These are phyloP conservation scores for Brachyalestes nurse DNA, from an alignment of 2,797 vertebrate genomes.

Conservation along the genomic window DNA sequence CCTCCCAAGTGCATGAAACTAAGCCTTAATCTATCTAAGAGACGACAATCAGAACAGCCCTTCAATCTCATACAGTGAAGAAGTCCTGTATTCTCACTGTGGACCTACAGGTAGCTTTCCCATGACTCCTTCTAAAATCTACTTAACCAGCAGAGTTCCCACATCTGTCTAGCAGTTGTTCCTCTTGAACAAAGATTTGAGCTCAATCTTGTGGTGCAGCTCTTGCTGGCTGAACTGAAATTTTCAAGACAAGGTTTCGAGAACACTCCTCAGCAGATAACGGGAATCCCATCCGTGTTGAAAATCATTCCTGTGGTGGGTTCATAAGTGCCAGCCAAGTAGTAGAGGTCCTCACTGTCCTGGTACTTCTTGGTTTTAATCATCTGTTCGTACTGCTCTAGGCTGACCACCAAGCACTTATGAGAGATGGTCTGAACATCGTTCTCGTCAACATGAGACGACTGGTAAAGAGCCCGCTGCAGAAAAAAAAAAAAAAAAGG, in stretches of 20 bases:
- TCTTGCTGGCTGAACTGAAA: conserved; percentile 12
- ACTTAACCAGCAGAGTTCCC: conserved; percentile 17
- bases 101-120: background rate
- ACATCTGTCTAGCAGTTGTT: conserved; percentile 36
- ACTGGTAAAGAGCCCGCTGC: conserved; percentile 97
- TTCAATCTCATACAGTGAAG: conserved; percentile 17
- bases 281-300: conserved; percentile 95
- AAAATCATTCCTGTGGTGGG: conserved; percentile 99
- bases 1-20: conserved; percentile 28
- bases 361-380: conserved; percentile 96
- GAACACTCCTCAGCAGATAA: conserved; percentile 86
- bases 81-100: background rate
- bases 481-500: background rate
- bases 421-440: conserved; percentile 99
- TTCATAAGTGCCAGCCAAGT: conserved; percentile 97
- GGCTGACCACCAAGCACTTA: conserved; percentile 96
- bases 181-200: conserved; percentile 15
- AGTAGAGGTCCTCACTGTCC: conserved; percentile 98
- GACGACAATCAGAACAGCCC: conserved; percentile 25
- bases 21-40: conserved; percentile 1
- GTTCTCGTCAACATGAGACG: conserved; percentile 97
- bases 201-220: conserved; percentile 11
- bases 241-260: background rate
- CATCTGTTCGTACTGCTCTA: conserved; percentile 98
- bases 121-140: conserved; percentile 4